Percentiles rank a stretch among this genome's conserved stretches.
Evolutionary conservation across 2,113 vertebrate species (phyloP).

Genomic region (Miniopterus natalensis): DNA sequence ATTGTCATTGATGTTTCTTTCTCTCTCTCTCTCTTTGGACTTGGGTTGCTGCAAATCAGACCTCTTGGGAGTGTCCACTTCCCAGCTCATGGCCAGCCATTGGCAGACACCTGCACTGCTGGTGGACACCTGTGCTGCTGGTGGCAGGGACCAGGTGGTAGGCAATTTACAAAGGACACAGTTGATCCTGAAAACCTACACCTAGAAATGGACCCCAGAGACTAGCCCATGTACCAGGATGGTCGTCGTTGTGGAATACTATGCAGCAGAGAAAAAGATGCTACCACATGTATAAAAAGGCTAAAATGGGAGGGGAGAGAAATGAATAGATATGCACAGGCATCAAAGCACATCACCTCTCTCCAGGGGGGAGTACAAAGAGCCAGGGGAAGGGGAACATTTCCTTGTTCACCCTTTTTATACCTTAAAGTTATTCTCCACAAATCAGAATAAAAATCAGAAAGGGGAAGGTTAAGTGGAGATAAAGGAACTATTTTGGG

Average conservation of each 20-base stretch:
- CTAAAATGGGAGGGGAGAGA: neutral
- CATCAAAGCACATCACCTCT: rapidly evolving
- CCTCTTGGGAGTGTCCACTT: neutral
- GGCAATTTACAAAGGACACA: neutral
- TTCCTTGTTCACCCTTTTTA: neutral
- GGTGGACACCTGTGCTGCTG: neutral
- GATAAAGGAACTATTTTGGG: neutral
- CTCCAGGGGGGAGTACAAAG: neutral
- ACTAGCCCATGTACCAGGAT: too few relatives aligned
- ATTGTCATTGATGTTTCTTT: too few relatives aligned
- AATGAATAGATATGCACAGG: rapidly evolving
- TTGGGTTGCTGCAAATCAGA: neutral
- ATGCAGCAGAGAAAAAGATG: neutral
- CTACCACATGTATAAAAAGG: neutral
- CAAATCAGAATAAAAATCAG: neutral
- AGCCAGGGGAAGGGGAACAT: neutral
- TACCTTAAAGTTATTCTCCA: neutral
- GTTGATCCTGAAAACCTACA: neutral
- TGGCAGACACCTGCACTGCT: neutral
- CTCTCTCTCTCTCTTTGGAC: neutral
- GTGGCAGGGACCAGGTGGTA: neutral
- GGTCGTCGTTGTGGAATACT: neutral
- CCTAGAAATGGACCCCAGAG: neutral
- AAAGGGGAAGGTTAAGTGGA: neutral
- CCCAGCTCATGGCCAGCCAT: neutral